Conservation (phyloP, 2,888 invertebrate genomes). For the Stegana nigrithorax region DNA sequence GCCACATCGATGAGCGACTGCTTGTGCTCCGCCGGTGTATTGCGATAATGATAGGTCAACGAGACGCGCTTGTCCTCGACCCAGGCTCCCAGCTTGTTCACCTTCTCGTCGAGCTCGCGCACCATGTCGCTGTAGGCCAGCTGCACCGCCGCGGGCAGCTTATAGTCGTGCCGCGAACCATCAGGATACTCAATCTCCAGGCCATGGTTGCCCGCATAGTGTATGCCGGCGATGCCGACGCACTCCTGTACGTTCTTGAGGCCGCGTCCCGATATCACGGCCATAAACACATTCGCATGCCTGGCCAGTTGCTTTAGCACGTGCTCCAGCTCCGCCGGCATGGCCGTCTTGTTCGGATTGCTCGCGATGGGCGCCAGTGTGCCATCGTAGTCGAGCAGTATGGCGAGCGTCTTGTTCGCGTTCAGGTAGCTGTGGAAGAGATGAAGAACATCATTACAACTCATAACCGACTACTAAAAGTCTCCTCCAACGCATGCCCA, state of each 20-base stretch:
- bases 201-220: constrained; percentile 82
- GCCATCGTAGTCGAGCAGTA: constrained; percentile 81
- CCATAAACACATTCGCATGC: constrained; percentile 77
- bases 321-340: constrained; percentile 76
- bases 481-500: no score
- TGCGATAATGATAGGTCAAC: constrained; percentile 79
- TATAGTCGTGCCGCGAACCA: constrained; percentile 78
- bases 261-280: constrained; percentile 79
- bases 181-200: constrained; percentile 80
- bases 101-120: constrained; percentile 74
- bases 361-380: constrained; percentile 79
- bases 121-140: constrained; percentile 74
- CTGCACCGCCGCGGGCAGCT: constrained; percentile 76
- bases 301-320: constrained; percentile 75
- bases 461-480: no score
- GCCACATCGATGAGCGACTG: constrained; percentile 72
- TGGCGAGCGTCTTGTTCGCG: constrained; percentile 74
- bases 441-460: background rate
- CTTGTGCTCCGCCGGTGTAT: constrained; percentile 73
- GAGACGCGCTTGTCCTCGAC: constrained; percentile 81
- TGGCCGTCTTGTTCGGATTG: constrained; percentile 77
- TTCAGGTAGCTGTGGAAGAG: constrained; percentile 68
- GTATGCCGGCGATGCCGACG: constrained; percentile 71
- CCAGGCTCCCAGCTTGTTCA: constrained; percentile 76
- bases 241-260: constrained; percentile 77